phyloP scores from a whole-genome alignment of 2,888 invertebrate species.

The Leucophora obtusa region DNA sequence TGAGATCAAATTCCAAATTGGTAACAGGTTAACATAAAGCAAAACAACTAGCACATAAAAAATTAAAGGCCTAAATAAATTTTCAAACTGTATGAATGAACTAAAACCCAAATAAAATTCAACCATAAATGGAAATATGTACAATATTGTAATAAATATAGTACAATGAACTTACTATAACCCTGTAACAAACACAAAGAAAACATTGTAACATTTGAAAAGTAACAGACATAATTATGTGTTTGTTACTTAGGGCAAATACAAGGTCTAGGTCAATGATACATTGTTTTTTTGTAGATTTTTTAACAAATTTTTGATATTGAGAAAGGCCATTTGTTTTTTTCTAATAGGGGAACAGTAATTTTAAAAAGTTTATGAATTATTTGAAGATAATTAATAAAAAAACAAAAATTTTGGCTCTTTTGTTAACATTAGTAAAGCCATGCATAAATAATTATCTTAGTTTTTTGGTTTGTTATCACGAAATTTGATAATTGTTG shows the following conservation, averaged over 20 bases:
- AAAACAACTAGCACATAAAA: background rate
- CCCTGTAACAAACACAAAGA: slow-evolving; percentile 1
- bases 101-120: background rate
- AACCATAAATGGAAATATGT: background rate
- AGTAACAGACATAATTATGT: background rate
- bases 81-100: slow-evolving; percentile 7
- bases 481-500: background rate
- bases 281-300: background rate
- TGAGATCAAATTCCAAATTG: slow-evolving; percentile 46
- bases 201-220: slow-evolving; percentile 45
- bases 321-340: slow-evolving; percentile 59
- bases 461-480: background rate
- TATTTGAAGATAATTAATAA: background rate
- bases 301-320: slow-evolving; percentile 30
- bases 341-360: slow-evolving; percentile 42
- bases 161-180: slow-evolving; percentile 31
- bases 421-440: background rate
- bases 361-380: background rate
- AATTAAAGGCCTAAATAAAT: background rate
- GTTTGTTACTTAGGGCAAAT: background rate
- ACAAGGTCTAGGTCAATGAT: slow-evolving; percentile 26
- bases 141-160: no score
- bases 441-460: slow-evolving; percentile 10
- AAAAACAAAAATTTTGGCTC: background rate
- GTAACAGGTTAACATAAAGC: slow-evolving; percentile 47